Evolutionary conservation across 2,888 invertebrate genomes (phyloP), one percentile per base, ranked within the genome.

Genomic region (Melanchra persicariae): DNA sequence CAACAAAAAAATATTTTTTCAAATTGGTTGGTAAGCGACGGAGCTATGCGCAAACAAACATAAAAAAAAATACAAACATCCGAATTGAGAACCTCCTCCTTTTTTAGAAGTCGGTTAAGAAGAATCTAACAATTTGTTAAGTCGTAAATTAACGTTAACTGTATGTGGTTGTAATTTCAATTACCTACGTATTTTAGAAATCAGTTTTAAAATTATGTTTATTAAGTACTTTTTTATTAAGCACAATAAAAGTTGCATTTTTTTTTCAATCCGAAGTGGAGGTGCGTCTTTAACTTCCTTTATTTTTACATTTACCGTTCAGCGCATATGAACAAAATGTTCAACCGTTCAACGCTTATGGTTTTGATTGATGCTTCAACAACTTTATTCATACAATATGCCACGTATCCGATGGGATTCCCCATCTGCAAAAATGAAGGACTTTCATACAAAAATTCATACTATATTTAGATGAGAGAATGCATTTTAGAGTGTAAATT

Each of bases 301-400:
- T 74, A 72, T 72, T 72, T 65, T 61, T 69, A 47, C 58, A 69
- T 73, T 79, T 67, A 68, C 54, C 47, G 58, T 63, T 64, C 26
- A 61, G 15, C 19, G 30, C 47, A 58, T 45, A 47, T 61, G 26
- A 47, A 30, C 61, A 40, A 40, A 74, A 64, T 64, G 40, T 37
- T 59, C 22, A 37, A 40, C 43, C 66, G 47, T 54, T 40, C 43
- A 12, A 51, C 17, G 17, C 22, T 26, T 19, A 12, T 34, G 34
- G n/a, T 49, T 63, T 59, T 45, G 49, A 47, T 15, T 45, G n/a
- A 51, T 15, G 22, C 9, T 71, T 58, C 2, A 70, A 34, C 0
- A 45, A 0, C 30, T 61, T 37, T 10, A 24, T 9, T 26, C 8
- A 43, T 43, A 7, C 12, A n/a, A n/a, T 34, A 15, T 34, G 34